Percentiles rank a stretch among this genome's conserved stretches.
Evolutionary conservation across 2,113 vertebrate species (phyloP).

Genomic region (Apaloderma vittatum): DNA sequence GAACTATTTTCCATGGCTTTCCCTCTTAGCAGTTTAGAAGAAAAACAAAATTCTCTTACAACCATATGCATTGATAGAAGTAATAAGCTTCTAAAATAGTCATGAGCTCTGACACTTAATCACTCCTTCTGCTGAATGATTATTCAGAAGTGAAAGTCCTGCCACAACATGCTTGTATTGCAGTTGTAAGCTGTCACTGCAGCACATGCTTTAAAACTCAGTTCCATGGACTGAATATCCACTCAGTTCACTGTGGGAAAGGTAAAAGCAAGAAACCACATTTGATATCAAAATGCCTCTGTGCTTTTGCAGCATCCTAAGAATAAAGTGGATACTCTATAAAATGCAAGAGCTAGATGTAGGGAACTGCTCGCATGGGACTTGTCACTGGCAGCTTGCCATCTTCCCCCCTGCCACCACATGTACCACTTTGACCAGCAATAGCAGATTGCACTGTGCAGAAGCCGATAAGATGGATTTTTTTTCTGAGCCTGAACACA

Average conservation of each 20-base stretch:
- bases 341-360: not conserved
- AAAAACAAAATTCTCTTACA: not conserved
- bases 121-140: slow-evolving; percentile 3
- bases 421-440: not conserved
- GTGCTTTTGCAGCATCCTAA: not conserved
- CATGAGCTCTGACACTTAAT: slow-evolving; percentile 25
- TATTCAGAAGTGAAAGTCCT: slow-evolving; percentile 36
- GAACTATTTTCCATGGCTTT: slow-evolving; percentile 13
- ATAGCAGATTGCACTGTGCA: not conserved
- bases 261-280: not conserved
- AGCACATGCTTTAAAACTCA: not conserved
- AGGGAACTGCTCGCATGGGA: not conserved
- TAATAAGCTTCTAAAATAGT: slow-evolving; percentile 30
- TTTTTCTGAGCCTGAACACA: not conserved
- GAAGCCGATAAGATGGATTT: not conserved
- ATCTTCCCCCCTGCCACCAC: not conserved
- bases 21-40: not conserved
- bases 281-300: not conserved
- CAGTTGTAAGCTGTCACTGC: not conserved
- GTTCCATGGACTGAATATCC: not conserved
- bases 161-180: not conserved
- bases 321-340: not conserved
- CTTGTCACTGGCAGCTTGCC: not conserved
- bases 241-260: not conserved
- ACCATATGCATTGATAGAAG: not conserved